These are phyloP conservation scores for Arctopsyche grandis DNA, from an alignment of 1,140 invertebrate species.

Conservation along the genomic window DNA sequence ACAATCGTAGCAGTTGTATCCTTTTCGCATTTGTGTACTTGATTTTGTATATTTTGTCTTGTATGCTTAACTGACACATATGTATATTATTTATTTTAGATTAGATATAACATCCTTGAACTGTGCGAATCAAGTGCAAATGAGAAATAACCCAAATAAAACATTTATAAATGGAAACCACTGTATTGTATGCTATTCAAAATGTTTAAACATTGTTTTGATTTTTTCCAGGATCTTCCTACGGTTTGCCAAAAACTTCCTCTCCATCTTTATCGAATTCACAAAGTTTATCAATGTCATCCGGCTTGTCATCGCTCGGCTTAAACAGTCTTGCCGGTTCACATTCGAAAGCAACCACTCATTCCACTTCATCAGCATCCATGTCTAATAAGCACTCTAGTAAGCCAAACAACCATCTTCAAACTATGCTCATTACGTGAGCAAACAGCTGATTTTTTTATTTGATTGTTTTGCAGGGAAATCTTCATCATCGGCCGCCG, in stretches of 20 bases:
- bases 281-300: conserved; percentile 61
- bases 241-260: conserved; percentile 64
- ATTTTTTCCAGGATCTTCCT: conserved; percentile 56
- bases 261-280: conserved; percentile 63
- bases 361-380: conserved; percentile 39
- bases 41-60: too few species aligned
- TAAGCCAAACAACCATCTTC: conserved; percentile 52
- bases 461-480: conserved; percentile 57
- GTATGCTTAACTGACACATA: too few species aligned
- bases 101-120: too few species aligned
- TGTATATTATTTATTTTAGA: too few species aligned
- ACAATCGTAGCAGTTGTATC: too few species aligned
- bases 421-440: background rate
- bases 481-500: conserved; percentile 53
- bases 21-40: too few species aligned
- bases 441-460: background rate
- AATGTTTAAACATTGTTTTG: too few species aligned
- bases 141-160: too few species aligned
- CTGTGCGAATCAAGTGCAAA: too few species aligned
- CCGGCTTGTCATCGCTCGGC: conserved; percentile 61
- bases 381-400: conserved; percentile 54
- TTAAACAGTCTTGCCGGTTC: conserved; percentile 57
- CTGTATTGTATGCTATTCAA: too few species aligned
- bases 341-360: conserved; percentile 39
- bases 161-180: too few species aligned